Conservation (phyloP, 2,797 vertebrate species). For the Bradypodion ventrale region DNA sequence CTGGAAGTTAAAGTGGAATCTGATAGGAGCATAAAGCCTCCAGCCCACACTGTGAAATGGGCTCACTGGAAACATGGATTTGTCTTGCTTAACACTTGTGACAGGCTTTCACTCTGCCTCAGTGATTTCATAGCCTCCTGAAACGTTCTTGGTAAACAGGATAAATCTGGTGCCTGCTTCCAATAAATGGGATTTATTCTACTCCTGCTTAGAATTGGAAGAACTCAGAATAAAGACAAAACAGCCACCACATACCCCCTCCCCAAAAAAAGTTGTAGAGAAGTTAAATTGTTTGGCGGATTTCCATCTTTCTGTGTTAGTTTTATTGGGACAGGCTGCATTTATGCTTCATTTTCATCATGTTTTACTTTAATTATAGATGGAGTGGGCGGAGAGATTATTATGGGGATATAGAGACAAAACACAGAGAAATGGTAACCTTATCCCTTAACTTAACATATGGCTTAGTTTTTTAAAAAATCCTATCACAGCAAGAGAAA, state of each 20-base stretch:
- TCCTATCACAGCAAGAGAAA: background rate
- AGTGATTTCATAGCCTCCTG: slow-evolving; percentile 26
- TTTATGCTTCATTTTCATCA: background rate
- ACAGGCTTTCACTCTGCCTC: slow-evolving; percentile 30
- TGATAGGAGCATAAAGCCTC: background rate
- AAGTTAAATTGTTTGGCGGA: background rate
- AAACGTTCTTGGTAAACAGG: slow-evolving; percentile 14
- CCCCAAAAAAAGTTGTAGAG: background rate
- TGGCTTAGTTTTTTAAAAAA: too few species aligned
- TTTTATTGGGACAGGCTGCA: background rate
- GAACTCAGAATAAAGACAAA: background rate
- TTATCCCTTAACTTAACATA: background rate
- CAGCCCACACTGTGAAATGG: background rate
- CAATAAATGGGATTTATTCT: background rate
- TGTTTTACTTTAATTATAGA: background rate
- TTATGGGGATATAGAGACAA: background rate
- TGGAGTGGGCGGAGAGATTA: too few species aligned
- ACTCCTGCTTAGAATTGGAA: background rate
- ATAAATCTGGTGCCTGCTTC: slow-evolving; percentile 23
- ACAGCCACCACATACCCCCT: background rate
- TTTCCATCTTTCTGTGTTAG: background rate
- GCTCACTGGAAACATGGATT: slow-evolving; percentile 10
- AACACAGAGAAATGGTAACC: background rate
- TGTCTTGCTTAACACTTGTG: slow-evolving; percentile 35
- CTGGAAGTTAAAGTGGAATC: slow-evolving; percentile 12